These are phyloP conservation scores for Drosophila aff. DNA, from an alignment of 1,140 invertebrate genomes.

Conservation along the genomic window DNA sequence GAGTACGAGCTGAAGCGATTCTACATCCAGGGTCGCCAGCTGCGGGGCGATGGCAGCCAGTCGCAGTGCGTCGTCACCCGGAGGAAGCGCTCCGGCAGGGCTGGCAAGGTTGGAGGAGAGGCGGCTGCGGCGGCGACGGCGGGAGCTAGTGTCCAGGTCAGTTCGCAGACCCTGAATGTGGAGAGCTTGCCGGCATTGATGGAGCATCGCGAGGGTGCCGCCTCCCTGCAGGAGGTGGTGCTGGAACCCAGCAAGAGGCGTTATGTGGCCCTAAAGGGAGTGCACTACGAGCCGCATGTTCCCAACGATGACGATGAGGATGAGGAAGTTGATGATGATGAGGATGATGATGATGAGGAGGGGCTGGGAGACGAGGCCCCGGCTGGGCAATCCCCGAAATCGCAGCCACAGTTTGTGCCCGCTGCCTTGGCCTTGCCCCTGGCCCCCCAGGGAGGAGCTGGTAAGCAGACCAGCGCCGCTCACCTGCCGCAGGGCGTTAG, in stretches of 20 bases:
- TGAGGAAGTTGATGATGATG: constrained; percentile 9
- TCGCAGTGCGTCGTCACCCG: constrained; percentile 76
- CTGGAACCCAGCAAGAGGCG: constrained; percentile 43
- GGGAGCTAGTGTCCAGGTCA: constrained; percentile 28
- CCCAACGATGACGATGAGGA: constrained; percentile 3
- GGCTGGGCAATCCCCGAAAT: constrained; percentile 16
- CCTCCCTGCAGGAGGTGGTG: not conserved
- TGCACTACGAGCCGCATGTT: constrained; percentile 42
- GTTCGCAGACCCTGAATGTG: constrained; percentile 54
- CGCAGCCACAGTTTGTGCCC: constrained; percentile 33
- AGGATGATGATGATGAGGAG: constrained; percentile 29
- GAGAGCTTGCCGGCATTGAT: constrained; percentile 9
- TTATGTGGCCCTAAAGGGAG: constrained; percentile 53
- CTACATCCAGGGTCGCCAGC: constrained; percentile 73
- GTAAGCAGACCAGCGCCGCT: constrained; percentile 9
- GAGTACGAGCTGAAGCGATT: constrained; percentile 79
- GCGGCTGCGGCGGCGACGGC: not conserved
- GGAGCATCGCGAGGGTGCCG: constrained; percentile 54
- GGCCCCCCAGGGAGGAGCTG: not conserved
- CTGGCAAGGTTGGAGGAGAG: not conserved
- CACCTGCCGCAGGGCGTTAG: constrained; percentile 55
- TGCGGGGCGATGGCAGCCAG: constrained; percentile 68
- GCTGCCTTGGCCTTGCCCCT: constrained; percentile 53
- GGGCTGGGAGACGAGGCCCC: not conserved
- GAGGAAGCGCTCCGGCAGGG: constrained; percentile 59